These are phyloP conservation scores for Akabosia matsudoensis DNA, from an alignment of 1,140 invertebrate species.

Conservation along the genomic window DNA sequence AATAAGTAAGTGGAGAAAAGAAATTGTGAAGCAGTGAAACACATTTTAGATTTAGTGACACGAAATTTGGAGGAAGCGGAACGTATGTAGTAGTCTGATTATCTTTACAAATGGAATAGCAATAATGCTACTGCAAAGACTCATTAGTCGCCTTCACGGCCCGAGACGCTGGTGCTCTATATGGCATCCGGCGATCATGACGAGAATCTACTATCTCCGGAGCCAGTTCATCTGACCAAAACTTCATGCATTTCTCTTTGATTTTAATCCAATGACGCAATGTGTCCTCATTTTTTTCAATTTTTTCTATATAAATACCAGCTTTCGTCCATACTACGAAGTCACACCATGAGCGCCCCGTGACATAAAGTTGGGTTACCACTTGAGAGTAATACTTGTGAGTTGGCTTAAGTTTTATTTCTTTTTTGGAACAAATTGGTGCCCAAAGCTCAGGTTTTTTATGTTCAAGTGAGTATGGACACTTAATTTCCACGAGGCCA, in stretches of 20 bases:
- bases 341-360: slow-evolving; percentile 49
- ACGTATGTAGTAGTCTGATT: too few species aligned
- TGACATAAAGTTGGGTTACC: slow-evolving; percentile 52
- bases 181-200: background rate
- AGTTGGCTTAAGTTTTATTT: slow-evolving; percentile 47
- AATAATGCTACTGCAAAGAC: too few species aligned
- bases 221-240: slow-evolving; percentile 15
- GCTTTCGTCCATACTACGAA: slow-evolving; percentile 50
- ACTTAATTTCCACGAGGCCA: slow-evolving; percentile 51
- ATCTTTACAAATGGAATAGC: too few species aligned
- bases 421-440: background rate
- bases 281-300: background rate
- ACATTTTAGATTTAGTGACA: too few species aligned
- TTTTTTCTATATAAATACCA: slow-evolving; percentile 35
- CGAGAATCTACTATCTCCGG: background rate
- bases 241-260: slow-evolving; percentile 27
- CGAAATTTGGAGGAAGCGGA: too few species aligned
- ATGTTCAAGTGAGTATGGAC: slow-evolving; percentile 38
- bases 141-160: too few species aligned
- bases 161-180: background rate
- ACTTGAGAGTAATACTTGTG: slow-evolving; percentile 52
- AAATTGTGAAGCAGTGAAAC: too few species aligned
- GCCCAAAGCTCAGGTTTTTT: background rate
- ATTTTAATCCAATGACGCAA: slow-evolving; percentile 46
- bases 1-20: too few species aligned